Evolutionary conservation across 2,797 vertebrate genomes (phyloP).

Genomic region (Catamblyrhynchus diadema): DNA sequence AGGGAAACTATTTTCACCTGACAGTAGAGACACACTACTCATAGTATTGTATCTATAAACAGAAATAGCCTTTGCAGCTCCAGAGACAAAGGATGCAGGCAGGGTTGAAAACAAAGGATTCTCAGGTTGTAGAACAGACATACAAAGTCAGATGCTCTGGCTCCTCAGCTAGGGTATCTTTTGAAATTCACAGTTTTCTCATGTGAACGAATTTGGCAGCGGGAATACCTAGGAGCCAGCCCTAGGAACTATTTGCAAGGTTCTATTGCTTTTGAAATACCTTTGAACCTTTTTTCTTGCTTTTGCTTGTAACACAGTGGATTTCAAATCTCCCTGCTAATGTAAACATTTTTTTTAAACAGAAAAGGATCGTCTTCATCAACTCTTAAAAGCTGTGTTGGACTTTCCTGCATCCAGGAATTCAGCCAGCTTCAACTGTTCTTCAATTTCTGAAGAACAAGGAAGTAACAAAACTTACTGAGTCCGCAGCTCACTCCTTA

Average conservation of each 20-base stretch:
- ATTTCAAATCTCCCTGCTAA: background rate
- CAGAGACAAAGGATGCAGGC: background rate
- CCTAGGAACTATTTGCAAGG: background rate
- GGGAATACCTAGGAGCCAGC: background rate
- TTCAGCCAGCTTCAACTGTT: background rate
- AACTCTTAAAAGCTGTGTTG: background rate
- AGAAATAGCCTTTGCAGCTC: background rate
- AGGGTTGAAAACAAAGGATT: background rate
- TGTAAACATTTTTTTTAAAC: background rate
- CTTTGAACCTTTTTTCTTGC: background rate
- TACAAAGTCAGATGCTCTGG: background rate
- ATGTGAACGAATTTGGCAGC: background rate
- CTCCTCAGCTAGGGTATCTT: background rate
- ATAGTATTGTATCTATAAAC: background rate
- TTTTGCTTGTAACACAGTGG: background rate
- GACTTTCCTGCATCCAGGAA: background rate
- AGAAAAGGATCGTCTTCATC: background rate
- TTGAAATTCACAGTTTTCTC: background rate
- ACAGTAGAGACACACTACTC: background rate
- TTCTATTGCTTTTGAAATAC: background rate
- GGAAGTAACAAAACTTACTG: background rate
- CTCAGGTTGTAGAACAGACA: background rate
- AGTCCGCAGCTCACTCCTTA: background rate
- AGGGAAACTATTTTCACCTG: background rate
- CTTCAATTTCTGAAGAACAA: background rate